A percentile compares a stretch with the other conserved stretches of the same genome.
Evolutionary conservation across 2,888 invertebrate species (phyloP).

Genomic region (Spodoptera littoralis): DNA sequence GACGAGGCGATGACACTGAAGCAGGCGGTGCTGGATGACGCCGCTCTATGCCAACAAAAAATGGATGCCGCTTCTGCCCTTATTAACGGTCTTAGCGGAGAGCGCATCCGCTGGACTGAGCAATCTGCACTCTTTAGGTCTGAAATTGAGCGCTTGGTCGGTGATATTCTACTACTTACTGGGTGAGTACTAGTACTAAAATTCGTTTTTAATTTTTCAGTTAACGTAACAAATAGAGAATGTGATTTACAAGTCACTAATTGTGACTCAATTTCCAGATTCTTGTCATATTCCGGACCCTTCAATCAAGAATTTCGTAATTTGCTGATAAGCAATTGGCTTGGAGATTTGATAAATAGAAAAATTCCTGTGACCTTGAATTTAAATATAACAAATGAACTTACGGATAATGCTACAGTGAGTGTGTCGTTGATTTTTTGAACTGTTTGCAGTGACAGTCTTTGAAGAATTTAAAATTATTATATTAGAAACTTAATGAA

Average conservation of each 20-base stretch:
- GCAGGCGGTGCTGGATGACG: slow-evolving; percentile 93
- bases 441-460: too few relatives aligned
- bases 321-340: slow-evolving; percentile 91
- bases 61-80: slow-evolving; percentile 96
- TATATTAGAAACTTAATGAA: too few relatives aligned
- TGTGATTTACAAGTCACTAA: too few relatives aligned
- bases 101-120: slow-evolving; percentile 95
- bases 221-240: too few relatives aligned
- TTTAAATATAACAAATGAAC: slow-evolving; percentile 92
- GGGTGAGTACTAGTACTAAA: slow-evolving; percentile 76
- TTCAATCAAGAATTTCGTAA: slow-evolving; percentile 96
- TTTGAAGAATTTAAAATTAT: too few relatives aligned
- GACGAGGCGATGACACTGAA: slow-evolving; percentile 92
- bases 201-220: too few relatives aligned
- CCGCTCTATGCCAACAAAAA: slow-evolving; percentile 94
- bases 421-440: slow-evolving; percentile 11
- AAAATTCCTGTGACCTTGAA: slow-evolving; percentile 94
- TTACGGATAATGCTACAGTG: slow-evolving; percentile 94
- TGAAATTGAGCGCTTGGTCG: slow-evolving; percentile 95
- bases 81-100: slow-evolving; percentile 95
- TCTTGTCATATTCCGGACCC: slow-evolving; percentile 96
- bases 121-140: slow-evolving; percentile 94
- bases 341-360: slow-evolving; percentile 90
- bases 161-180: slow-evolving; percentile 95
- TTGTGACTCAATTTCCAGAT: slow-evolving; percentile 76